Evolutionary conservation across 2,888 invertebrate genomes (phyloP).

Genomic region (Epistrophe eligans): DNA sequence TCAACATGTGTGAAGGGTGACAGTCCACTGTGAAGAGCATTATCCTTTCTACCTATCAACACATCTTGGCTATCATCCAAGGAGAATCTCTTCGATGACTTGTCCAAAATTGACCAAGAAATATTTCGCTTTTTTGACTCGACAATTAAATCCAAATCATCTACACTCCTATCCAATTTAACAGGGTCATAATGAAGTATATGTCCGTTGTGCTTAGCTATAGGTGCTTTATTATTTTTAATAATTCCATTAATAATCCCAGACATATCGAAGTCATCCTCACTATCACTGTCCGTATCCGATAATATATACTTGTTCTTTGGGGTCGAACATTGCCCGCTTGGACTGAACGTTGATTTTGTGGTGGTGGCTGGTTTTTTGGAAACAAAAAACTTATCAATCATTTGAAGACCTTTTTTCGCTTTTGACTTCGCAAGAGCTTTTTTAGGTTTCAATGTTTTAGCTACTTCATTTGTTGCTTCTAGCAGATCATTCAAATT

Average conservation of each 20-base stretch:
- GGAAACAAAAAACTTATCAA: slow-evolving; percentile 81
- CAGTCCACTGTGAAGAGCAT: background rate
- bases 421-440: slow-evolving; percentile 81
- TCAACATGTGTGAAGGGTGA: slow-evolving; percentile 78
- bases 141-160: slow-evolving; percentile 78
- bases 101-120: slow-evolving; percentile 75
- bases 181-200: slow-evolving; percentile 79
- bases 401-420: slow-evolving; percentile 79
- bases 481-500: slow-evolving; percentile 77
- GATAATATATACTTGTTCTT: slow-evolving; percentile 79
- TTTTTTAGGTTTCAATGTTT: slow-evolving; percentile 76
- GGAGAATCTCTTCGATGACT: slow-evolving; percentile 72
- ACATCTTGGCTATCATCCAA: slow-evolving; percentile 81
- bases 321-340: slow-evolving; percentile 80
- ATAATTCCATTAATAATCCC: slow-evolving; percentile 85
- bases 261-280: slow-evolving; percentile 85
- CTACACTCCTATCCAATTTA: slow-evolving; percentile 70
- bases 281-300: slow-evolving; percentile 82
- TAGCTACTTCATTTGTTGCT: slow-evolving; percentile 79
- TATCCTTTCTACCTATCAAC: slow-evolving; percentile 72
- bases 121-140: slow-evolving; percentile 77
- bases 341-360: slow-evolving; percentile 12
- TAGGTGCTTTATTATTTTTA: slow-evolving; percentile 77
- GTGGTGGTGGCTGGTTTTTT: background rate
- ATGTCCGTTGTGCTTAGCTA: slow-evolving; percentile 79